Base-by-base conservation (phyloP, 2,888 invertebrate species). In the Altica lythri region DNA sequence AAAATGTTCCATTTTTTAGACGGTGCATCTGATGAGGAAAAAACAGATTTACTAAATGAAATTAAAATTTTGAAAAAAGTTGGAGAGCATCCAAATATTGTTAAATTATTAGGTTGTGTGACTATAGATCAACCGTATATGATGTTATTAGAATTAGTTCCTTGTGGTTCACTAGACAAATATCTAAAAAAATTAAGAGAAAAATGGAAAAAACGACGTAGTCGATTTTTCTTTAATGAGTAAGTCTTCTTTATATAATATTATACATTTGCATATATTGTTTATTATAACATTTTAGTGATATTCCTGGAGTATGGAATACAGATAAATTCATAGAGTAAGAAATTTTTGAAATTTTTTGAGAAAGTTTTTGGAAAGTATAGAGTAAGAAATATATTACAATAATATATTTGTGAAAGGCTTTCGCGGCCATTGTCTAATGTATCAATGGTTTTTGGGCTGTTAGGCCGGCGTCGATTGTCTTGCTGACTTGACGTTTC, bases 91-190 rank as follows among this genome's bases (percentile, higher is more conserved):
- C 81, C 83, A 10, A 87, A 92, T 74, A 86, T 92, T 45, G 89
- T 92, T 10, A 78, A 83, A 5, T 74, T 90, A 55, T 68, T 91
- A 1, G 92, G 86, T 0, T 92, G 89, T 65, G 90, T 90, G 66
- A 89, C 88, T 0, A 74, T 81, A 12, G 77, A 81, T 0, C 77
- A 84, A 16, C 91, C 92, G 0, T 81, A 85, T 40, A 83, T 88
- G 56, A 86, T 91, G 60, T 77, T 92, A 5, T 81, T 92, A 75
- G 92, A 92, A 70, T 90, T 86, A 68, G 86, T 90, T 8, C 86
- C 89, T 0, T 83, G 87, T 58, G 92, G 92, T 0, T 89, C 90
- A 69, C 77, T 93, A 49, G 83, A 87, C 42, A 78, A 80, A 0
- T 80, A 88, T 58, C 76, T 89, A 14, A 68, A 81, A 43, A 75